Conservation (phyloP, 2,113 vertebrate genomes). For the Nasalis larvatus region DNA sequence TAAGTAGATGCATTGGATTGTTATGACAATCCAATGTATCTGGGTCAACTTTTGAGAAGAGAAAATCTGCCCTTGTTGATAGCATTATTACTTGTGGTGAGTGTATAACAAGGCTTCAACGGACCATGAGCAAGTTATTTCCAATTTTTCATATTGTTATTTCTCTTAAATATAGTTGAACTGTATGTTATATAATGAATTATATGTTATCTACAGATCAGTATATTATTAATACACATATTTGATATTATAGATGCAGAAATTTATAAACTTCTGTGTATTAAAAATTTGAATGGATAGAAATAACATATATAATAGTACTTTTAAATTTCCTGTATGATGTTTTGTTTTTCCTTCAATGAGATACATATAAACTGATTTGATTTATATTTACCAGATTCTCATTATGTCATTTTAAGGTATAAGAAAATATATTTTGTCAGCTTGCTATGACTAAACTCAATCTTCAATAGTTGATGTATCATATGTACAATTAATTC, state of each 20-base stretch:
- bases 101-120: slow-evolving; percentile 42
- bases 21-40: slow-evolving; percentile 17
- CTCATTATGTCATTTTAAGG: background rate
- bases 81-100: slow-evolving; percentile 32
- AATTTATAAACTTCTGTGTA: background rate
- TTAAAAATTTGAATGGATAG: background rate
- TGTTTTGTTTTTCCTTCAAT: background rate
- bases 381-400: background rate
- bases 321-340: background rate
- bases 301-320: background rate
- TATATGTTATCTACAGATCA: slow-evolving; percentile 30
- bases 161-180: background rate
- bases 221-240: background rate
- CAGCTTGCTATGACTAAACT: background rate
- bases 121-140: slow-evolving; percentile 39
- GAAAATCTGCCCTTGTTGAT: slow-evolving; percentile 36
- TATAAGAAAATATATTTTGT: background rate
- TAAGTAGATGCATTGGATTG: slow-evolving; percentile 51
- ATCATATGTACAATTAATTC: background rate
- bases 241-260: background rate
- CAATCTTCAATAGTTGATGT: background rate
- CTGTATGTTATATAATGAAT: background rate
- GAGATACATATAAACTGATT: background rate
- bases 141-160: slow-evolving; percentile 8
- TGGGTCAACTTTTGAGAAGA: slow-evolving; percentile 50